A percentile compares a stretch with the other conserved stretches of the same genome.
These are phyloP conservation scores for Drosophila fungiperda DNA, from an alignment of 2,888 invertebrate species.

Conservation along the genomic window DNA sequence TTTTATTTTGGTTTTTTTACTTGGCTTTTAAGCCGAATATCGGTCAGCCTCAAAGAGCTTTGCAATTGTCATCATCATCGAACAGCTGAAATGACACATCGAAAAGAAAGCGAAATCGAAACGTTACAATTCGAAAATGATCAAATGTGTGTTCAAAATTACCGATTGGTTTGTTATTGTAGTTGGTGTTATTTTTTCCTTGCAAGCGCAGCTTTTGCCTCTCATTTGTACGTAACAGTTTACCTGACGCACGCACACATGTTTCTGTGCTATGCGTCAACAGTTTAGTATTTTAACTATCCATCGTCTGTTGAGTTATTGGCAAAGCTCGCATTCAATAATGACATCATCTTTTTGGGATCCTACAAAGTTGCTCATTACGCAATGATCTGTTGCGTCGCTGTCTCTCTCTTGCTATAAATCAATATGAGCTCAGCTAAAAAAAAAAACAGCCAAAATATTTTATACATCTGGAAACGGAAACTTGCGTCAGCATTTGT, in stretches of 20 bases:
- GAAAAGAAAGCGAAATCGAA: constrained; percentile 60
- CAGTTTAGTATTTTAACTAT: constrained; percentile 50
- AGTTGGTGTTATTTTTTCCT: neutral
- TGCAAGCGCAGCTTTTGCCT: constrained; percentile 25
- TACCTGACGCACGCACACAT: neutral
- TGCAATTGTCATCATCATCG: constrained; percentile 68
- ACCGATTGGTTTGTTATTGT: constrained; percentile 12
- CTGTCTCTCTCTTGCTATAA: constrained; percentile 12
- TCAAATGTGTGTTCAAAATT: constrained; percentile 24
- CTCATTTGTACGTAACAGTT: constrained; percentile 38
- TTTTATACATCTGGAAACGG: constrained; percentile 42
- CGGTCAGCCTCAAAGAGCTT: constrained; percentile 53
- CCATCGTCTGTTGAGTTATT: constrained; percentile 60
- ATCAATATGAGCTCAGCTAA: constrained; percentile 18
- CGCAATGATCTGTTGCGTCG: constrained; percentile 47
- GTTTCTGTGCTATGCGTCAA: constrained; percentile 47
- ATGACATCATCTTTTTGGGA: constrained; percentile 45
- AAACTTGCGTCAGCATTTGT: constrained; percentile 49
- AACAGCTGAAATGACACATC: constrained; percentile 56
- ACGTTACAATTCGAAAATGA: constrained; percentile 40
- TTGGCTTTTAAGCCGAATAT: constrained; percentile 38
- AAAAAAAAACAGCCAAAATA: constrained; percentile 16
- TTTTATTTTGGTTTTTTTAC: constrained; percentile 5
- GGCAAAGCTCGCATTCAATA: constrained; percentile 49
- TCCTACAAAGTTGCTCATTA: constrained; percentile 46